phyloP scores from a whole-genome alignment of 2,888 invertebrate genomes.

The Trilocha varians region DNA sequence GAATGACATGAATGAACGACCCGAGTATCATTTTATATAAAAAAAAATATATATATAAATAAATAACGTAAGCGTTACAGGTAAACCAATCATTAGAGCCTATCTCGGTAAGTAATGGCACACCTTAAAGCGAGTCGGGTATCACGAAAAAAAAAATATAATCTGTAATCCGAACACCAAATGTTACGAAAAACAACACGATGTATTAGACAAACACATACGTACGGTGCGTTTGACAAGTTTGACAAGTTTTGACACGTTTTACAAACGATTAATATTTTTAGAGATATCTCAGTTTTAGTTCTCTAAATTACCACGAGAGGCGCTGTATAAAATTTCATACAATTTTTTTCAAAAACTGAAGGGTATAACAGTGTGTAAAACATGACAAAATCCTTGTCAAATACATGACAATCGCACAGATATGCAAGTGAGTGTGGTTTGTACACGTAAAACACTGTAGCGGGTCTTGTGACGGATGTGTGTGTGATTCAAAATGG shows the following conservation, averaged over 20 bases:
- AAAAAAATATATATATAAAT: conserved; percentile 23
- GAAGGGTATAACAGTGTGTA: no score
- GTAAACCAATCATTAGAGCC: conserved; percentile 72
- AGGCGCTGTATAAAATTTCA: no score
- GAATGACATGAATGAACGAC: conserved; percentile 41
- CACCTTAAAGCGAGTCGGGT: conserved; percentile 66
- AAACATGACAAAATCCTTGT: conserved; percentile 13
- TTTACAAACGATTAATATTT: conserved; percentile 1
- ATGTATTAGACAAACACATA: conserved; percentile 24
- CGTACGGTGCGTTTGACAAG: conserved; percentile 9
- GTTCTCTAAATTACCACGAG: no score
- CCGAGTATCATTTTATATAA: conserved; percentile 44
- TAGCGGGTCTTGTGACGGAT: conserved; percentile 38
- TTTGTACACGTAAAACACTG: conserved; percentile 49
- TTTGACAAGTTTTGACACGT: conserved; percentile 5
- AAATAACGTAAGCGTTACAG: conserved; percentile 47
- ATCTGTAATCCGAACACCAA: not conserved
- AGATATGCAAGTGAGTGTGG: conserved; percentile 73
- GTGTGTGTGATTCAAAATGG: conserved; percentile 13
- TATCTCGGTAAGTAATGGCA: conserved; percentile 51
- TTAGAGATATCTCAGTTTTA: conserved; percentile 28
- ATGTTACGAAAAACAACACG: conserved; percentile 12
- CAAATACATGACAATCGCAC: conserved; percentile 15
- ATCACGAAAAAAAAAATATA: conserved; percentile 27
- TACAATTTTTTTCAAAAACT: no score